Conservation (phyloP, 2,888 invertebrate genomes). For the Amphipyra tragopoginis region DNA sequence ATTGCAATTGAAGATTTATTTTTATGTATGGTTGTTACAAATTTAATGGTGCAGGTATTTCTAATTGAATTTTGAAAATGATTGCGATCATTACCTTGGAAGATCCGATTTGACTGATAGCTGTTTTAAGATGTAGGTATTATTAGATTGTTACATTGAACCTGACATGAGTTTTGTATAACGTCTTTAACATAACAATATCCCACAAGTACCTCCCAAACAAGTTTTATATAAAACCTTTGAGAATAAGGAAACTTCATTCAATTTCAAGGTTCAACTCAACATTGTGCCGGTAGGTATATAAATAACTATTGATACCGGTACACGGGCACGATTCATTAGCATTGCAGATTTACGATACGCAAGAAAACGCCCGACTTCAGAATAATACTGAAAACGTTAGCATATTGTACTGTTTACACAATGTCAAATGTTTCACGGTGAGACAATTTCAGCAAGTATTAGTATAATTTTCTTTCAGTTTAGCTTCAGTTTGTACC, state of each 20-base stretch:
- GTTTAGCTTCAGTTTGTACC: too few species aligned
- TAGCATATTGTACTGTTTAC: constrained; percentile 19
- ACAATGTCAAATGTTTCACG: neutral
- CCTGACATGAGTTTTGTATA: too few species aligned
- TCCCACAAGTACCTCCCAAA: constrained; percentile 12
- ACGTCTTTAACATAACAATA: neutral
- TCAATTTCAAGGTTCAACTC: constrained; percentile 55
- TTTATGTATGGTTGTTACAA: constrained; percentile 25
- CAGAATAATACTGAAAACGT: constrained; percentile 54
- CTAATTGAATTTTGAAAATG: neutral
- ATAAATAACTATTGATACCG: constrained; percentile 64
- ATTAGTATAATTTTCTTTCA: too few species aligned
- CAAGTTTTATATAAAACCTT: constrained; percentile 43
- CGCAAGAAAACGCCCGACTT: constrained; percentile 60
- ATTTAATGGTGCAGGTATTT: constrained; percentile 11
- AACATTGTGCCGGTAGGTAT: constrained; percentile 44
- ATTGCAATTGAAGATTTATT: constrained; percentile 33
- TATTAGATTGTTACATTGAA: too few species aligned
- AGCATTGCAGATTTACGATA: constrained; percentile 68
- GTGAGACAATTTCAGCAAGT: neutral
- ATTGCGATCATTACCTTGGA: neutral
- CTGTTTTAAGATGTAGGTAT: too few species aligned
- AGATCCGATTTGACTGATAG: too few species aligned
- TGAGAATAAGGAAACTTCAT: constrained; percentile 46
- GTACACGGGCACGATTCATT: constrained; percentile 64